Conservation (phyloP, 1,140 invertebrate genomes). For the Coptotermes formosanus region DNA sequence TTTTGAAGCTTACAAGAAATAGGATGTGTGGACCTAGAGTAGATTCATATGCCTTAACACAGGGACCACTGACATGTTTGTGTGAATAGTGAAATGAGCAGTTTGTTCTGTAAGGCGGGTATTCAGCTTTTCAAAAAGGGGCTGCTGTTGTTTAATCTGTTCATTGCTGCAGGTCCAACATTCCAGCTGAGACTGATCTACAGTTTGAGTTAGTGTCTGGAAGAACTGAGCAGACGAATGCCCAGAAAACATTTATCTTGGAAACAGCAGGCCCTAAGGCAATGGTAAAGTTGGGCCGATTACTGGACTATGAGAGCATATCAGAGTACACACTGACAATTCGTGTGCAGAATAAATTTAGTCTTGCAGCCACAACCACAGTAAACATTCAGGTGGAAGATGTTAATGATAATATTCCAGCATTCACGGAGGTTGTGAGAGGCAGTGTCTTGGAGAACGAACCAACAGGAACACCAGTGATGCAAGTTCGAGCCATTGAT, state of each 20-base stretch:
- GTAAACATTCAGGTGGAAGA: constrained; percentile 76
- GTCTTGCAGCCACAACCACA: constrained; percentile 71
- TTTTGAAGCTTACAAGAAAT: too few relatives aligned
- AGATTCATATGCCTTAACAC: too few relatives aligned
- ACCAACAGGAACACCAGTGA: constrained; percentile 72
- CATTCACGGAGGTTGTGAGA: constrained; percentile 72
- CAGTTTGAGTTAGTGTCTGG: constrained; percentile 78
- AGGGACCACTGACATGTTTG: too few relatives aligned
- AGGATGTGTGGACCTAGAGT: too few relatives aligned
- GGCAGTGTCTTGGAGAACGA: constrained; percentile 84
- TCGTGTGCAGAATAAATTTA: constrained; percentile 77
- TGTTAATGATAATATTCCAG: constrained; percentile 85
- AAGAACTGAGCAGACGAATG: constrained; percentile 80
- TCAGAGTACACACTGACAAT: constrained; percentile 80
- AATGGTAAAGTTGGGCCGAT: constrained; percentile 61
- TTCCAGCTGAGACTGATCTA: constrained; percentile 65
- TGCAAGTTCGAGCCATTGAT: constrained; percentile 84
- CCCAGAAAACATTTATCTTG: constrained; percentile 70
- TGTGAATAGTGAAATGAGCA: too few relatives aligned
- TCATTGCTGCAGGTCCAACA: constrained; percentile 63
- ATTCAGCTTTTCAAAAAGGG: too few relatives aligned
- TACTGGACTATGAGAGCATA: constrained; percentile 80
- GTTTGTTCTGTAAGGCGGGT: too few relatives aligned
- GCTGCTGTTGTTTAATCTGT: not conserved
- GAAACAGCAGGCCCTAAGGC: constrained; percentile 67